A percentile compares a stretch with the other conserved stretches of the same genome.
phyloP scores from a whole-genome alignment of 30 jellyfish, hydroid and myxozoan species.

The Turritopsis dohrnii region DNA sequence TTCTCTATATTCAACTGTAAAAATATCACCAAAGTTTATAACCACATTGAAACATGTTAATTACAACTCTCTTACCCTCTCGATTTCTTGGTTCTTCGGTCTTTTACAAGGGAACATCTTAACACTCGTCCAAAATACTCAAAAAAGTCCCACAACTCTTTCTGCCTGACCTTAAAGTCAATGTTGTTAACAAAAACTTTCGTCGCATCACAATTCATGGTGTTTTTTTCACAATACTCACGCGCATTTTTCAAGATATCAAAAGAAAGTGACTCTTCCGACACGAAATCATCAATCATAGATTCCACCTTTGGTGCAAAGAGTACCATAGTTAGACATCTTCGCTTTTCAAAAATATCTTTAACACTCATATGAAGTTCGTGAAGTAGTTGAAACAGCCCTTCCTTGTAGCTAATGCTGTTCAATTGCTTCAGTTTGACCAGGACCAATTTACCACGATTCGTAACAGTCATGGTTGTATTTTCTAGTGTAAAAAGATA shows the following conservation, averaged over 20 bases:
- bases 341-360: slow-evolving; percentile 6
- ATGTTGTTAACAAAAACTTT: slow-evolving; percentile 80
- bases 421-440: neutral
- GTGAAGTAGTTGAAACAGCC: slow-evolving; percentile 19
- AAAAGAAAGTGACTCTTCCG: neutral
- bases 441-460: neutral
- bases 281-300: neutral
- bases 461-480: neutral
- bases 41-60: too few relatives aligned
- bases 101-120: slow-evolving; percentile 61
- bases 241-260: slow-evolving; percentile 41
- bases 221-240: slow-evolving; percentile 43
- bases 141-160: slow-evolving; percentile 71
- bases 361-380: slow-evolving; percentile 7
- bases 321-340: slow-evolving; percentile 26
- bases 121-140: slow-evolving; percentile 68
- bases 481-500: neutral
- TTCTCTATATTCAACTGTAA: neutral
- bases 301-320: slow-evolving; percentile 22
- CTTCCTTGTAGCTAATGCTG: slow-evolving; percentile 13
- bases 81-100: slow-evolving; percentile 62
- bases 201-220: slow-evolving; percentile 29
- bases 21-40: neutral
- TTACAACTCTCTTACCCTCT: slow-evolving; percentile 60
- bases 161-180: slow-evolving; percentile 50